These are phyloP conservation scores for Arnoldichthys spilopterus DNA, from an alignment of 2,797 vertebrate species.

Conservation along the genomic window DNA sequence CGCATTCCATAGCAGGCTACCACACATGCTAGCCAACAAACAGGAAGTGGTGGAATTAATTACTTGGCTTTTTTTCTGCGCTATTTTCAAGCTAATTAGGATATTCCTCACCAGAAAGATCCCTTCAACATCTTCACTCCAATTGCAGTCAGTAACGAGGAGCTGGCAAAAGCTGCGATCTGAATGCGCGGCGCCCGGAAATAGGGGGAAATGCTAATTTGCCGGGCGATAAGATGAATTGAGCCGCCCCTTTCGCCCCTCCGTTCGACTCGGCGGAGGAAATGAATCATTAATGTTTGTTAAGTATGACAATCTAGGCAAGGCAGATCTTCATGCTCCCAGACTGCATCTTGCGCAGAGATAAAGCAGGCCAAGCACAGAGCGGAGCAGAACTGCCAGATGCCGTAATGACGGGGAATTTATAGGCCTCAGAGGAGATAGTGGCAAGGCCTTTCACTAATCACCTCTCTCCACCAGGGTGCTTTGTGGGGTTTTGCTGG, in stretches of 20 bases:
- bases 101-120: conserved; percentile 71
- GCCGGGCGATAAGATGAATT: conserved; percentile 83
- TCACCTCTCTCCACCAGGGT: conserved; percentile 78
- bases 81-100: conserved; percentile 71
- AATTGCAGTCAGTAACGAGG: conserved; percentile 71
- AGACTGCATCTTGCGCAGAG: conserved; percentile 81
- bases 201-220: conserved; percentile 85
- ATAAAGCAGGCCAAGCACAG: conserved; percentile 79
- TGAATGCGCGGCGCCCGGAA: conserved; percentile 78
- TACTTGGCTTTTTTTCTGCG: conserved; percentile 74
- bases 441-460: conserved; percentile 79
- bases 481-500: conserved; percentile 59
- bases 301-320: conserved; percentile 87
- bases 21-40: not conserved
- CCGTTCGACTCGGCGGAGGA: conserved; percentile 84
- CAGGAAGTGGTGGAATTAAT: conserved; percentile 74
- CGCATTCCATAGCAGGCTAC: conserved; percentile 44
- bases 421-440: conserved; percentile 84
- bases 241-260: conserved; percentile 83
- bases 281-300: conserved; percentile 89
- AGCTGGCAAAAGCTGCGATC: conserved; percentile 79
- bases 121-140: conserved; percentile 71
- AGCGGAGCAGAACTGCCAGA: conserved; percentile 80
- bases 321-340: conserved; percentile 84
- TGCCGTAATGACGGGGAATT: conserved; percentile 85